These are phyloP conservation scores for Caenorhabditis drosophilae DNA, from an alignment of 2,888 invertebrate species.

Conservation along the genomic window DNA sequence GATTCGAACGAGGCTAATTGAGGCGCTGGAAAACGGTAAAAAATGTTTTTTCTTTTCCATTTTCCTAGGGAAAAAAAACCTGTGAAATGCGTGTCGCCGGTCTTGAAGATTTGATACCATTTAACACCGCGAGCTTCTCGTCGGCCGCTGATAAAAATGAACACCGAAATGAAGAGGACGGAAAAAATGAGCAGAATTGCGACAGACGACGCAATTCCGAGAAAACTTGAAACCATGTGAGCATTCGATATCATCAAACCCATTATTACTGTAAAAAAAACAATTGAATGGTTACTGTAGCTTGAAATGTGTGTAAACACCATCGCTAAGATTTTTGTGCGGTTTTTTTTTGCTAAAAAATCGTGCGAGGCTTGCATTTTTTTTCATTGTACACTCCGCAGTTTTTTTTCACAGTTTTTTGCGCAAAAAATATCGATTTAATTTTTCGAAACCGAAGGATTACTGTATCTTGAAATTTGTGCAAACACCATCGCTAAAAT, in stretches of 20 bases:
- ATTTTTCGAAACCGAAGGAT: conserved; percentile 11
- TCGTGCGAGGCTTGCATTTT: too few species aligned
- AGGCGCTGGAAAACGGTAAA: conserved; percentile 37
- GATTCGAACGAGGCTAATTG: conserved; percentile 48
- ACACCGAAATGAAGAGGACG: conserved; percentile 57
- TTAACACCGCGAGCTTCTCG: conserved; percentile 66
- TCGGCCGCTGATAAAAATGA: conserved; percentile 54
- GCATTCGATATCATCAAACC: conserved; percentile 41
- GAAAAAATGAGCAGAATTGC: conserved; percentile 54
- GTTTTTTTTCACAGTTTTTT: too few species aligned
- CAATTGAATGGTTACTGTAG: too few species aligned
- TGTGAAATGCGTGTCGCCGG: conserved; percentile 65
- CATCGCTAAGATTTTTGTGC: too few species aligned
- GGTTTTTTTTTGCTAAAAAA: too few species aligned
- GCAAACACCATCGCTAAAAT: too few species aligned
- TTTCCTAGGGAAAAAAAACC: conserved; percentile 26
- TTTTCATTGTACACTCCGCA: background rate
- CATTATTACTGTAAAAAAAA: conserved; percentile 47
- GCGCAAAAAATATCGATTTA: too few species aligned
- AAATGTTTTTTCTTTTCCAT: too few species aligned
- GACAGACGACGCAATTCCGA: conserved; percentile 52
- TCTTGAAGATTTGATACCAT: conserved; percentile 64
- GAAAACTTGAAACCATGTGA: conserved; percentile 52
- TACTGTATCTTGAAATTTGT: too few species aligned
- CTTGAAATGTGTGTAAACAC: too few species aligned